Evolutionary conservation across 2,888 invertebrate genomes (phyloP).

Genomic region (Trichogramma dendrolimi): DNA sequence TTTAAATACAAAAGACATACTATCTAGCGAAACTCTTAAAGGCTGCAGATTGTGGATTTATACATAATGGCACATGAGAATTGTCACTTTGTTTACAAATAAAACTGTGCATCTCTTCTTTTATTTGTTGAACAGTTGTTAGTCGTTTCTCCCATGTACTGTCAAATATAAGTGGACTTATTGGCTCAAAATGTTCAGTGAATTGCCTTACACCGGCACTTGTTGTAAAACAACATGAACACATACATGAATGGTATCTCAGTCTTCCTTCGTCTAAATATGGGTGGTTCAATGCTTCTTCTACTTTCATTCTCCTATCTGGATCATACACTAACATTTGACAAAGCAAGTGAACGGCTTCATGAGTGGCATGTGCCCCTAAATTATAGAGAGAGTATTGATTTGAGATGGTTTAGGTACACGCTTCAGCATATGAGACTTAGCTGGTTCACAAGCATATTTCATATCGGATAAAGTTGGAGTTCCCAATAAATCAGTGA

Average conservation of each 20-base stretch:
- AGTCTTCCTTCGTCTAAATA: slow-evolving; percentile 97
- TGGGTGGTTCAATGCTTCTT: slow-evolving; percentile 93
- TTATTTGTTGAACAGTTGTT: slow-evolving; percentile 87
- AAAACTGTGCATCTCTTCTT: slow-evolving; percentile 99
- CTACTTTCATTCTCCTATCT: slow-evolving; percentile 89
- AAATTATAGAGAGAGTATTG: slow-evolving; percentile 87
- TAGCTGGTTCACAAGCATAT: slow-evolving; percentile 93
- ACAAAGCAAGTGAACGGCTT: slow-evolving; percentile 93
- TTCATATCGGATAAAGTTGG: slow-evolving; percentile 94
- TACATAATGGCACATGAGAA: slow-evolving; percentile 95
- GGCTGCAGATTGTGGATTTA: slow-evolving; percentile 99
- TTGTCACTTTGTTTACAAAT: slow-evolving; percentile 95
- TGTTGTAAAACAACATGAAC: slow-evolving; percentile 91
- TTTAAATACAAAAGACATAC: slow-evolving; percentile 41
- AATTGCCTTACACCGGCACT: slow-evolving; percentile 78
- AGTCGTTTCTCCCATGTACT: slow-evolving; percentile 96
- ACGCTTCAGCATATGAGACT: slow-evolving; percentile 83
- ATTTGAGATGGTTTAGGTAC: slow-evolving; percentile 85
- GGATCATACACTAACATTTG: slow-evolving; percentile 99
- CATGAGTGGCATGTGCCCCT: slow-evolving; percentile 90
- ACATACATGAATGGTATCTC: slow-evolving; percentile 99
- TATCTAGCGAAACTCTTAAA: slow-evolving; percentile 99
- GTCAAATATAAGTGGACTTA: slow-evolving; percentile 86
- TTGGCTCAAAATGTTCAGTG: slow-evolving; percentile 84
- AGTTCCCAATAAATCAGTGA: slow-evolving; percentile 94